Evolutionary conservation across 2,113 vertebrate species (phyloP).

Genomic region (Setophaga petechia): DNA sequence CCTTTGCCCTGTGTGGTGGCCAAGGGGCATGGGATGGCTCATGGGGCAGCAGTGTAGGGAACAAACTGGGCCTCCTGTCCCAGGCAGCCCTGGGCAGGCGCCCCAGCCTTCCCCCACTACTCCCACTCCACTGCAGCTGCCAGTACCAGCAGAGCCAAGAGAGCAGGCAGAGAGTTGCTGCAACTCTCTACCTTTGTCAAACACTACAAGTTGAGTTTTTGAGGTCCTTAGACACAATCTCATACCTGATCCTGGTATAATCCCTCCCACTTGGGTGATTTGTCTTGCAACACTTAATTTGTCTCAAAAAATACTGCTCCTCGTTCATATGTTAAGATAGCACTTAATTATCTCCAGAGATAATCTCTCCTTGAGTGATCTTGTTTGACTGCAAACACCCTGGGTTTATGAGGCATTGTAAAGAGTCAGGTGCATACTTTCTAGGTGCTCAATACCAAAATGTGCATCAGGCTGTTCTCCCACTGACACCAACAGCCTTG

Average conservation of each 20-base stretch:
- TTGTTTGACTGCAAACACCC: background rate
- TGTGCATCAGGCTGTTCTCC: background rate
- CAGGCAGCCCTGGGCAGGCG: accelerated
- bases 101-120: background rate
- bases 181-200: background rate
- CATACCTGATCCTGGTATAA: background rate
- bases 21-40: background rate
- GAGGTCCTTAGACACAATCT: background rate
- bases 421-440: background rate
- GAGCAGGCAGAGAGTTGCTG: background rate
- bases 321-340: background rate
- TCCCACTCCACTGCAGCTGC: background rate
- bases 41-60: accelerated
- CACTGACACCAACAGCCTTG: background rate
- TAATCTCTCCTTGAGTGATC: background rate
- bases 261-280: background rate
- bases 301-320: background rate
- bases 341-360: background rate
- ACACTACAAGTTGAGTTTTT: background rate
- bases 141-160: background rate
- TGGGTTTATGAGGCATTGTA: background rate
- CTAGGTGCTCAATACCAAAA: background rate
- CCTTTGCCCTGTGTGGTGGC: accelerated
- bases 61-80: accelerated
- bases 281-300: background rate